Conservation (phyloP, 2,888 invertebrate species). For the Aethes cnicana region DNA sequence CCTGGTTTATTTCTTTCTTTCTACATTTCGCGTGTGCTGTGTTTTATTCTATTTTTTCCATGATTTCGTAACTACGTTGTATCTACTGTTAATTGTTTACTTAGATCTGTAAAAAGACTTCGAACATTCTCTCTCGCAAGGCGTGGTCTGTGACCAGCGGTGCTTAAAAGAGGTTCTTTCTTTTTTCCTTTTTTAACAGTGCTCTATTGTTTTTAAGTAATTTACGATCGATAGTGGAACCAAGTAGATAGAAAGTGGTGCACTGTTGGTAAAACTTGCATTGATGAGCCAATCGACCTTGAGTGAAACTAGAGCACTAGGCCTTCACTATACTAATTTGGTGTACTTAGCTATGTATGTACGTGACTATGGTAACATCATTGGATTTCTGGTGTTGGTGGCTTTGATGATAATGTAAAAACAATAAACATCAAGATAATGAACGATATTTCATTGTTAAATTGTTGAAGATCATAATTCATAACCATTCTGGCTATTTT, state of each 20-base stretch:
- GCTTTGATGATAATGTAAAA: too few species aligned
- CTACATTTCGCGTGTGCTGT: conserved; percentile 8
- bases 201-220: conserved; percentile 24
- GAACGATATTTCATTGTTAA: too few species aligned
- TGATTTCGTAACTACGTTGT: too few species aligned
- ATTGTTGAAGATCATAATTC: too few species aligned
- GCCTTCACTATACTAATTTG: conserved; percentile 20
- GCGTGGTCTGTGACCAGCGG: too few species aligned
- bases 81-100: too few species aligned
- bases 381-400: too few species aligned
- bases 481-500: too few species aligned
- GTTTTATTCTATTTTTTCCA: conserved; percentile 1
- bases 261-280: conserved; percentile 9
- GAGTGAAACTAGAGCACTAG: conserved; percentile 21
- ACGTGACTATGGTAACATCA: neutral
- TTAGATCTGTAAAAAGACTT: too few species aligned
- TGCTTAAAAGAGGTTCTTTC: neutral
- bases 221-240: conserved; percentile 19
- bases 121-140: neutral
- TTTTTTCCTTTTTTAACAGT: neutral
- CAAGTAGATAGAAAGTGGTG: conserved; percentile 30
- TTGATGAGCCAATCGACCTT: conserved; percentile 19
- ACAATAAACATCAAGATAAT: too few species aligned
- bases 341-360: neutral
- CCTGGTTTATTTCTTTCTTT: conserved; percentile 17